A percentile compares a stretch with the other conserved stretches of the same genome.
Evolutionary conservation across 2,113 vertebrate species (phyloP).

Genomic region (Vulpes lagopus): DNA sequence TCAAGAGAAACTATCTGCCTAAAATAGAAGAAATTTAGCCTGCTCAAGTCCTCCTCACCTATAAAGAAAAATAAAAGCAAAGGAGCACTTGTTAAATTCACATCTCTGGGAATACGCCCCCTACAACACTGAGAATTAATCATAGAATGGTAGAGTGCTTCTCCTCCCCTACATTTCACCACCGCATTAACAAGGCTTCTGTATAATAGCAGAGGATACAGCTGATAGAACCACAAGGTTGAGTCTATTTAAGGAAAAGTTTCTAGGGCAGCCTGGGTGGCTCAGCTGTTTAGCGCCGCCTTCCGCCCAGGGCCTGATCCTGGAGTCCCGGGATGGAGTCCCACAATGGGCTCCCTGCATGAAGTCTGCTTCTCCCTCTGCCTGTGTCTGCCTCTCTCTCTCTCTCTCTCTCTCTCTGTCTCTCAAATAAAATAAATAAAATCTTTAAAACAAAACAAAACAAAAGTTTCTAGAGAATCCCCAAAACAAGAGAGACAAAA

Average conservation of each 20-base stretch:
- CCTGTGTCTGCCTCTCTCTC: no score
- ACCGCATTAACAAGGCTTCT: background rate
- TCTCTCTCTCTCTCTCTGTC: no score
- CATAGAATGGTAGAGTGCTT: background rate
- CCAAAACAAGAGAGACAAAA: background rate
- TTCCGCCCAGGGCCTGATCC: no score
- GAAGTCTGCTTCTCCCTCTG: no score
- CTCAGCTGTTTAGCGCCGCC: no score
- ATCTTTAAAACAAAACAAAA: background rate
- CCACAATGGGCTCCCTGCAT: no score
- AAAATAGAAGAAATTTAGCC: background rate
- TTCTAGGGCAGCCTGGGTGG: background rate
- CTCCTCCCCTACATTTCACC: background rate
- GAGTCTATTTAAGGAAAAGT: background rate
- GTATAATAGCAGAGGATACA: background rate
- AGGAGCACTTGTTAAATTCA: background rate
- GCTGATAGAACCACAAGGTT: background rate
- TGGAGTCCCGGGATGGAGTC: no score
- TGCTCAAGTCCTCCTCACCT: background rate
- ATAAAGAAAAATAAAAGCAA: background rate
- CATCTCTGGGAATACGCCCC: background rate
- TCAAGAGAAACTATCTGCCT: background rate
- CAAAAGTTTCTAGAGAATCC: background rate
- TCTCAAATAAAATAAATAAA: no score
- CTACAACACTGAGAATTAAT: background rate